A percentile compares a stretch with the other conserved stretches of the same genome.
phyloP scores from a whole-genome alignment of 2,888 invertebrate genomes.

The Drosophila meridiana region DNA sequence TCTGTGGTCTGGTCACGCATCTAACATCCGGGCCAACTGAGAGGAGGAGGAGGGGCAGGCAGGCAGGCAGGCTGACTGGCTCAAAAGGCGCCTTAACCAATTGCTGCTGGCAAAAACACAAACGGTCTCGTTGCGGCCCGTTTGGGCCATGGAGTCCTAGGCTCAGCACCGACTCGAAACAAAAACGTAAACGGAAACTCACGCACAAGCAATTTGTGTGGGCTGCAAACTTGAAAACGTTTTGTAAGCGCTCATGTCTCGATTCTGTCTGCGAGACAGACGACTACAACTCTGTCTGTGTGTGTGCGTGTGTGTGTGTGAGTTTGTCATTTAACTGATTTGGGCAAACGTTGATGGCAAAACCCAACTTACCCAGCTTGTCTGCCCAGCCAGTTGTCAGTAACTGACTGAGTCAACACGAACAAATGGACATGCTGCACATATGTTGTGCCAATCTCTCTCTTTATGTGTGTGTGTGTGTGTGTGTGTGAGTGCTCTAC shows the following conservation, averaged over 20 bases:
- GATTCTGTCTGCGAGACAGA: constrained; percentile 36
- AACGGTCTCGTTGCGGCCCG: constrained; percentile 46
- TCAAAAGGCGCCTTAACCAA: constrained; percentile 41
- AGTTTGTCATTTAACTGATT: constrained; percentile 55
- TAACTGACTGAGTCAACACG: constrained; percentile 40
- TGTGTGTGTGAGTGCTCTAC: constrained; percentile 10
- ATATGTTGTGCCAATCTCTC: constrained; percentile 29
- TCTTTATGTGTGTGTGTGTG: neutral
- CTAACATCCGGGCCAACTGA: constrained; percentile 21
- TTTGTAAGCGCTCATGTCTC: constrained; percentile 48
- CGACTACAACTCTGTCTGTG: neutral
- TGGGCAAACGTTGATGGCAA: constrained; percentile 35
- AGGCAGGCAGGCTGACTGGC: constrained; percentile 7
- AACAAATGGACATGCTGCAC: constrained; percentile 41
- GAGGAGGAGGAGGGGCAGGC: too few species aligned
- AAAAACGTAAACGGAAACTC: constrained; percentile 48
- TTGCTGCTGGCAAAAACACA: constrained; percentile 46
- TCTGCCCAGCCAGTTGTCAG: constrained; percentile 36
- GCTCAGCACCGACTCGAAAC: constrained; percentile 12
- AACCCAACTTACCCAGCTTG: constrained; percentile 25
- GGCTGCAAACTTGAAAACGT: constrained; percentile 54
- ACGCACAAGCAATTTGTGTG: constrained; percentile 52
- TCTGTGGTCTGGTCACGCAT: constrained; percentile 38
- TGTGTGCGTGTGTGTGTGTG: constrained; percentile 25
- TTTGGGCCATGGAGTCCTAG: constrained; percentile 29